Conservation (phyloP, 1,140 invertebrate genomes). For the Chymomyza costata region DNA sequence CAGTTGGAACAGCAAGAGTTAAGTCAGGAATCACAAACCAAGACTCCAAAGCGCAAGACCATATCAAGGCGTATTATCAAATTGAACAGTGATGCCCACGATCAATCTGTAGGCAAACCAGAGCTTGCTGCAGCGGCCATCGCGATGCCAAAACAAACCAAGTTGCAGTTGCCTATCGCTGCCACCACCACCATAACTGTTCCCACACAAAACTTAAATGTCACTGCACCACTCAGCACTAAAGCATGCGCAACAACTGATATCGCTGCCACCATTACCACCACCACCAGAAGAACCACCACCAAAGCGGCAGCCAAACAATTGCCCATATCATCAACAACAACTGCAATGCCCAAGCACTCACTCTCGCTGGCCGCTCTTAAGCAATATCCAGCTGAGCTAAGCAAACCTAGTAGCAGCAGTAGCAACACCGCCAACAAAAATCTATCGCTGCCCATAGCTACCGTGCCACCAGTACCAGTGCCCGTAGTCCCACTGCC, state of each 20-base stretch:
- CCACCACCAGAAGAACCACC: conserved; percentile 29
- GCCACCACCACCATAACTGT: neutral
- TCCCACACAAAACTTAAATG: neutral
- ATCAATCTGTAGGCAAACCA: conserved; percentile 1
- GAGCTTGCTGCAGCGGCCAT: neutral
- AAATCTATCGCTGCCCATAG: neutral
- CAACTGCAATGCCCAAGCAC: conserved; percentile 1
- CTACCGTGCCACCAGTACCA: conserved; percentile 2
- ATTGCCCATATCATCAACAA: conserved; percentile 20
- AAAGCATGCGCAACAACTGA: neutral
- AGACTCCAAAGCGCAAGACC: conserved; percentile 64
- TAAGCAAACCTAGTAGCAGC: too few species aligned
- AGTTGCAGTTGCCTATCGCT: neutral
- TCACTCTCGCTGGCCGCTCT: conserved; percentile 8
- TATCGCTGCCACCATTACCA: neutral
- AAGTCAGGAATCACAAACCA: conserved; percentile 29
- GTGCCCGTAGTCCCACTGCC: conserved; percentile 1
- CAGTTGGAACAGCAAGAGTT: conserved; percentile 3
- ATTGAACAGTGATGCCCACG: conserved; percentile 16
- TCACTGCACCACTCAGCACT: neutral
- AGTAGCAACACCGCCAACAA: conserved; percentile 13
- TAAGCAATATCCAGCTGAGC: conserved; percentile 38
- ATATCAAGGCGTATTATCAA: conserved; percentile 62
- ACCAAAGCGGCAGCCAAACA: conserved; percentile 56
- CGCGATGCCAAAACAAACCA: neutral